Percentiles rank a stretch among this genome's conserved stretches.
Evolutionary conservation across 2,888 invertebrate species (phyloP).

Genomic region (Trichogramma evanescens): DNA sequence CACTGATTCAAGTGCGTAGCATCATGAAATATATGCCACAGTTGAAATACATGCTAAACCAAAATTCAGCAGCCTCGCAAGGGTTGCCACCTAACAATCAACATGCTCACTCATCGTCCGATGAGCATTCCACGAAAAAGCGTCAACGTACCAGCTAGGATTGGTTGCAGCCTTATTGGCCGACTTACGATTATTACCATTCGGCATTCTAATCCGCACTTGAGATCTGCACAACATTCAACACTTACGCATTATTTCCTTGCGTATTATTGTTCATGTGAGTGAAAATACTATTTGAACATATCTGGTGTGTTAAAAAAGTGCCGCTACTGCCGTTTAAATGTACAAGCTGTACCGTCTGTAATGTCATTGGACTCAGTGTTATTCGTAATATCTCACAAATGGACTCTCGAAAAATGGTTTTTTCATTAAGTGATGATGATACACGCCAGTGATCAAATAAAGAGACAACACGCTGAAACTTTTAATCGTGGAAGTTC

Average conservation of each 20-base stretch:
- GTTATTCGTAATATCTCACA: no score
- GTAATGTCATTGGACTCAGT: no score
- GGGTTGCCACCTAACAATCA: slow-evolving; percentile 27
- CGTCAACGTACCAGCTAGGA: slow-evolving; percentile 59
- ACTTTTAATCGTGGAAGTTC: no score
- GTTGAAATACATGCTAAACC: slow-evolving; percentile 74
- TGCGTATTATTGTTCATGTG: background rate
- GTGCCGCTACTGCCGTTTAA: no score
- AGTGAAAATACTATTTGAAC: background rate
- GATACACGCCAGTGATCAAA: no score
- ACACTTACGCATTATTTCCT: background rate
- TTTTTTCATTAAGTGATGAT: no score
- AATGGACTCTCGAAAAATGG: no score
- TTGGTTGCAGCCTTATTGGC: slow-evolving; percentile 51
- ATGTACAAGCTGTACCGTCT: no score
- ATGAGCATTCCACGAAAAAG: slow-evolving; percentile 48
- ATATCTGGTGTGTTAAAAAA: background rate
- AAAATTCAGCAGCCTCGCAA: slow-evolving; percentile 37
- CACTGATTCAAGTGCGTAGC: slow-evolving; percentile 75
- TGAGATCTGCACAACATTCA: background rate
- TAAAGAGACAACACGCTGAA: no score
- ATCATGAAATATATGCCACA: slow-evolving; percentile 82
- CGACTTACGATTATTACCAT: slow-evolving; percentile 46
- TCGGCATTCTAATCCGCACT: slow-evolving; percentile 39
- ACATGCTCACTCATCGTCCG: slow-evolving; percentile 38